Evolutionary conservation across 2,888 invertebrate species (phyloP), one percentile per base, ranked within the genome.

Genomic region (Lissocephala sabroskyi): DNA sequence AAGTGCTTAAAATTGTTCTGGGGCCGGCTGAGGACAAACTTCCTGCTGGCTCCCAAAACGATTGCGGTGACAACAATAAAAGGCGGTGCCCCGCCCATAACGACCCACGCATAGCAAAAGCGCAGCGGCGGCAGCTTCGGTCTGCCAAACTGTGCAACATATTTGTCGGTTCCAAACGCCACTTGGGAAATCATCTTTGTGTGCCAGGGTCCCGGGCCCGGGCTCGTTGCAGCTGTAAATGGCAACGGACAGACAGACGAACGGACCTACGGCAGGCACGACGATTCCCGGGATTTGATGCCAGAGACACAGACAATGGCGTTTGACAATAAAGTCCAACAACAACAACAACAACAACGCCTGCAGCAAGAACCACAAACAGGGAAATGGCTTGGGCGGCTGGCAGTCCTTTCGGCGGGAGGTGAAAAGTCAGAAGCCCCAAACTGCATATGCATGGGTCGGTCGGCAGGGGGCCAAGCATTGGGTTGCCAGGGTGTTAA

Each of bases 111-210:
- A n/a, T n/a, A n/a, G n/a, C n/a, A n/a, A n/a, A n/a, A n/a, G n/a
- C 50, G 52, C 48, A 44, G 50, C 41, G 53, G 49, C 52, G 39
- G 45, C 47, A 45, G 49, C 49, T n/a, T n/a, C n/a, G n/a, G 42
- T 54, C 51, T 66, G 61, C 71, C 48, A 51, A 14, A 49, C 9
- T 30, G 17, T 11, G 2, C 43, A 39, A 35, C 54, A 61, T 63
- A 73, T 73, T 76, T 76, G 63, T 70, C 56, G 67, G 58, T 64
- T 66, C 65, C 64, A 68, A 76, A 62, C 64, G 62, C 53, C 79
- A 65, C 78, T 74, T 66, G 74, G 76, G 75, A 78, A 75, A 75
- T 79, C 79, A 79, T 71, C 68, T 66, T 64, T 64, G 56, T 56
- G 61, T 59, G 56, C 40, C 52, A 32, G 49, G 42, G 17, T n/a